phyloP scores from a whole-genome alignment of 2,888 invertebrate species.

The Sphaerophoria taeniata region DNA sequence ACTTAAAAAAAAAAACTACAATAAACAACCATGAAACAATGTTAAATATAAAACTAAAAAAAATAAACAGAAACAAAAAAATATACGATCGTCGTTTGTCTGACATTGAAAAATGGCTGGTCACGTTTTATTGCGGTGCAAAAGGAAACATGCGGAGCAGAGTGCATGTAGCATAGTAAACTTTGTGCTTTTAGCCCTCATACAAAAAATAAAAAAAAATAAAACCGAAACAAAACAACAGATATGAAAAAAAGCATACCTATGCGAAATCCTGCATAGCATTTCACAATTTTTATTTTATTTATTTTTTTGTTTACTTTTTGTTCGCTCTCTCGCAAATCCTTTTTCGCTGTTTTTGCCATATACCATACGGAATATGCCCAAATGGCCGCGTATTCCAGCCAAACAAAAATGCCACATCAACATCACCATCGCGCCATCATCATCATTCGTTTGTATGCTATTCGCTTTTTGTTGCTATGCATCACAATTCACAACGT shows the following conservation, averaged over 20 bases:
- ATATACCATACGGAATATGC: neutral
- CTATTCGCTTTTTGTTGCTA: constrained; percentile 57
- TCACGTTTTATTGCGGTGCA: constrained; percentile 81
- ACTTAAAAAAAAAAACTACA: constrained; percentile 43
- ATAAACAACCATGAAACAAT: constrained; percentile 66
- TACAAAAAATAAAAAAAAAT: neutral
- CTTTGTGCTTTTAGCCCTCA: constrained; percentile 57
- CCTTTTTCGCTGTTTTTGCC: constrained; percentile 34
- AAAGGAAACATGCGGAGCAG: constrained; percentile 6
- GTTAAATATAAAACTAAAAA: constrained; percentile 63
- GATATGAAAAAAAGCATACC: constrained; percentile 4
- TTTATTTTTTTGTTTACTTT: constrained; percentile 69
- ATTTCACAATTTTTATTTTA: constrained; percentile 75
- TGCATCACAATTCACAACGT: constrained; percentile 69
- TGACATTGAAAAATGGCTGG: constrained; percentile 83
- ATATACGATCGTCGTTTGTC: constrained; percentile 78
- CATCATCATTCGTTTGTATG: constrained; percentile 36
- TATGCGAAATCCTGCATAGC: constrained; percentile 54
- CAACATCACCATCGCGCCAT: constrained; percentile 10
- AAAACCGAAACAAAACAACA: neutral
- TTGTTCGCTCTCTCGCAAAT: constrained; percentile 52
- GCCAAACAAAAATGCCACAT: constrained; percentile 28
- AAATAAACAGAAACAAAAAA: constrained; percentile 57
- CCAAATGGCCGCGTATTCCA: neutral
- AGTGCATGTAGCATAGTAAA: constrained; percentile 40